Evolutionary conservation across 2,888 invertebrate species (phyloP), one percentile per base, ranked within the genome.

Genomic region (Cheilosia variabilis): DNA sequence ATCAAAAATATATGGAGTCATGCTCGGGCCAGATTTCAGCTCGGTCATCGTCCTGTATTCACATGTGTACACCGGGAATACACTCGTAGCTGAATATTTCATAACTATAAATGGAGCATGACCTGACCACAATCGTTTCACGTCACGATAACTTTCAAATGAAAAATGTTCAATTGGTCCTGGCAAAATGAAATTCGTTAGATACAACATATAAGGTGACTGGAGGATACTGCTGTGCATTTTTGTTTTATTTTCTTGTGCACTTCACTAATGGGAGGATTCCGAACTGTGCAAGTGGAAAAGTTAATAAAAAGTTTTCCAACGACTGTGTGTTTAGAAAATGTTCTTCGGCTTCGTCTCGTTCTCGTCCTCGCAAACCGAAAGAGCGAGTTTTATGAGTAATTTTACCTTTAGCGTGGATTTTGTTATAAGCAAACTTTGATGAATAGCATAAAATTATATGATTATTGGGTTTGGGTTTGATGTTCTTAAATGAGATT

Each of bases 391-490:
- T 63, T 62, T 73, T 73, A 62, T 45, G 62, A 73, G 71, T 47
- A 58, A 71, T 50, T 50, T 71, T 58, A 50, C 71, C 71, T 58
- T 45, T 50, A 37, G 17, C n/a, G 53, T 50, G 19, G 55, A 57
- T 78, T 62, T 72, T 62, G 63, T 78, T 69, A 78, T 31, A 31
- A 78, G 34, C 41, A 45, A 60, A 76, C 60, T 60, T 57, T 41
- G 22, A 66, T 66, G 66, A 76, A 60, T 58, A 17, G 41, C 60
- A 65, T 52, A 52, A 27, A 17, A 43, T 41, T 43, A 10, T 37
- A 34, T 15, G 17, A 52, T 22, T 53, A 27, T 62, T 27, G n/a
- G 22, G 22, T 4, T 24, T n/a, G 17, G 27, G n/a, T 9, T 9
- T 17, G 43, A 13, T 13, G 37, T 37, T n/a, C 27, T 6, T 17